Conservation (phyloP, 2,888 invertebrate genomes). For the Crossocerus cetratus region DNA sequence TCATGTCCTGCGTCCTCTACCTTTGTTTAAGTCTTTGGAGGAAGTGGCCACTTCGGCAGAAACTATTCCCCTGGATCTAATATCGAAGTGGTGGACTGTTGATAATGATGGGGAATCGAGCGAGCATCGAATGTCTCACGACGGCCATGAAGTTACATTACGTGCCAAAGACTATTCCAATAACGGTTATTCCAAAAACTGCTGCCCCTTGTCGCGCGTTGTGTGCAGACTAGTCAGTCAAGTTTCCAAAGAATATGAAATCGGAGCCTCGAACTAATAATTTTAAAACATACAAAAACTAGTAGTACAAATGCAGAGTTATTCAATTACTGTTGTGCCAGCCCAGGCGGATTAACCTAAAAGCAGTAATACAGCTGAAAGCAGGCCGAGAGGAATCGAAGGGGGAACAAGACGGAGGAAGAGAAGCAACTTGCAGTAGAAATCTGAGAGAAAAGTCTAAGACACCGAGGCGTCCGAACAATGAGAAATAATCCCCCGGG, state of each 20-base stretch:
- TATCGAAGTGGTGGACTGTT: conserved; percentile 11
- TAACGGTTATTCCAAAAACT: too few species aligned
- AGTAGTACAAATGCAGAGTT: background rate
- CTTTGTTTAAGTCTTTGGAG: conserved; percentile 41
- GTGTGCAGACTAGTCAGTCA: too few species aligned
- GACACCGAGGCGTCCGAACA: background rate
- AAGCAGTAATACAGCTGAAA: background rate
- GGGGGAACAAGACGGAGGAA: background rate
- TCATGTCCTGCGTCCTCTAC: background rate
- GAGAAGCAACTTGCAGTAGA: conserved; percentile 3
- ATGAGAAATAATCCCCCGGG: background rate
- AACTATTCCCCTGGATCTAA: conserved; percentile 39
- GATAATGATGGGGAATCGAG: conserved; percentile 35
- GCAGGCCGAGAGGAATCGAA: background rate
- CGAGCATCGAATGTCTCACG: conserved; percentile 7
- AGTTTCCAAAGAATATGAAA: background rate
- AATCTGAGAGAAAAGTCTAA: background rate
- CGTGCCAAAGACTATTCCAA: background rate
- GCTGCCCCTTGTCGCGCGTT: too few species aligned
- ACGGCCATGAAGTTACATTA: too few species aligned
- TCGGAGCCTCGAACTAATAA: background rate
- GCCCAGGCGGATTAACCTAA: background rate
- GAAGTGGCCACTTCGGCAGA: conserved; percentile 34
- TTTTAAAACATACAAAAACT: background rate
- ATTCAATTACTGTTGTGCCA: background rate